Evolutionary conservation across 2,888 invertebrate genomes (phyloP), one percentile per base, ranked within the genome.

Genomic region (Unio delphinus): DNA sequence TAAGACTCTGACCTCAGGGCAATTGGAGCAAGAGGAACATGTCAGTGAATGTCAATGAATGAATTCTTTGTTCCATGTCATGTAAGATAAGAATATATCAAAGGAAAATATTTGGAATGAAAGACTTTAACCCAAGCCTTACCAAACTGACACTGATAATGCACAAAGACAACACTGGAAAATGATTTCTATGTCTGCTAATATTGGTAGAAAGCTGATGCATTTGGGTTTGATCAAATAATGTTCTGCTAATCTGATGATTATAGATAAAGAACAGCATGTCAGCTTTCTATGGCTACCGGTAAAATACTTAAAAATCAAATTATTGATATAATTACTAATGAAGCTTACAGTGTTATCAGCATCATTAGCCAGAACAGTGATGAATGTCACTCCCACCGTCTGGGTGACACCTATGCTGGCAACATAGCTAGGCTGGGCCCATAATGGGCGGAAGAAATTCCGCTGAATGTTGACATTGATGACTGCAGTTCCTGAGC

Each of bases 401-500:
- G 72, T 59, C 58, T 77, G 76, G 1, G 72, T 78, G 64, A 80
- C 81, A 61, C 75, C 62, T 20, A 83, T 70, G 45, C 69, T 76
- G 15, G 72, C 63, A 55, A 63, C 26, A 67, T 79, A 80, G 57
- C 62, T 64, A 2, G 70, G 58, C 57, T 65, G 65, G 1, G 7
- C 23, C 79, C 80, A 84, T 5, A 67, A 61, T 4, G 84, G 84
- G 2, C 72, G 61, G 57, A 77, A 73, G 70, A 86, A 83, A 71
- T 88, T 87, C 20, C 86, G 76, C 23, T 71, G 71, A 56, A 88
- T 82, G 45, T 79, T 79, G 28, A 88, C 82, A 20, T 78, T 75
- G 28, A 86, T 81, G 34, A 86, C 73, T 56, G 83, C 81, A 34
- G 82, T 78, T 8, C 81, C 82, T 45, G 80, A 79, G 20, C 81